phyloP scores from a whole-genome alignment of 2,888 invertebrate species.

The Sussaba pulchella region DNA sequence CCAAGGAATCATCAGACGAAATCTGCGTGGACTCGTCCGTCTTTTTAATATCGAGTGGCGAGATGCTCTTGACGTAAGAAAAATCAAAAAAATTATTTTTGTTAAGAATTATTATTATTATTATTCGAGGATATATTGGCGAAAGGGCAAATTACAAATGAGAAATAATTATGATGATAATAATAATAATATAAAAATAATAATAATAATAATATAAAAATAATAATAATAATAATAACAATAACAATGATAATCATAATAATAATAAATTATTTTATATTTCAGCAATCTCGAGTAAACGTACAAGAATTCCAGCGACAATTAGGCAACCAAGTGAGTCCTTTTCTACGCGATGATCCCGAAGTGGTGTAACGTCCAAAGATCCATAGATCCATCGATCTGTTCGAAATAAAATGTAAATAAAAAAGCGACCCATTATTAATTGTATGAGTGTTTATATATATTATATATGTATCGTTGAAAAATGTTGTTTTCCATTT shows the following conservation, averaged over 20 bases:
- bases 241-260: no score
- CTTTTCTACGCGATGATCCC: slow-evolving; percentile 80
- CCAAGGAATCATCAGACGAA: slow-evolving; percentile 84
- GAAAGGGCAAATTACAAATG: no score
- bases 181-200: no score
- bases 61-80: slow-evolving; percentile 85
- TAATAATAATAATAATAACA: no score
- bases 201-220: no score
- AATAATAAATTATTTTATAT: slow-evolving; percentile 52
- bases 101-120: slow-evolving; percentile 12
- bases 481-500: no score
- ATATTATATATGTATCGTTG: no score
- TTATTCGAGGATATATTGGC: no score
- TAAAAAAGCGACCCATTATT: slow-evolving; percentile 35
- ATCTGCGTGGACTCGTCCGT: slow-evolving; percentile 84
- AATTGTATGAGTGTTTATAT: slow-evolving; percentile 14
- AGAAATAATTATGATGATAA: no score
- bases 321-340: slow-evolving; percentile 78
- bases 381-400: slow-evolving; percentile 11
- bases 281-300: slow-evolving; percentile 80
- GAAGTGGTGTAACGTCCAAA: slow-evolving; percentile 71
- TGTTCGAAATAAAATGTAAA: slow-evolving; percentile 47
- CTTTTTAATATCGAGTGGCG: slow-evolving; percentile 85
- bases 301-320: slow-evolving; percentile 78
- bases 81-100: slow-evolving; percentile 10